Evolutionary conservation across 1,140 invertebrate genomes (phyloP), one percentile per base, ranked within the genome.

Genomic region (Arion vulgaris): DNA sequence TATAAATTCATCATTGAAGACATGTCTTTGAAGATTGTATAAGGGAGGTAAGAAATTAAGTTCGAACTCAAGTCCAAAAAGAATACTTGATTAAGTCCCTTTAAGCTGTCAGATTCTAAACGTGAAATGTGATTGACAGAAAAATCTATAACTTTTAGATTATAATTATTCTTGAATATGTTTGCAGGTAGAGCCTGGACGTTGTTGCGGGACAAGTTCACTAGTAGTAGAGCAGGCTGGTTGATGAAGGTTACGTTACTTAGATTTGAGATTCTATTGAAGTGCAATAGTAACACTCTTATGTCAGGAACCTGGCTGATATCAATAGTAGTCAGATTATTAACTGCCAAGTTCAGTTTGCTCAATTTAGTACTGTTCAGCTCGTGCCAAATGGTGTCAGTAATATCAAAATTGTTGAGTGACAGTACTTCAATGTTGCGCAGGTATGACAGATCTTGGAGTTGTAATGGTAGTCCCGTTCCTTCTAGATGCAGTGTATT

Each of bases 11-110:
- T 4, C 51, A 78, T 36, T 1, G 76, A 78, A 28, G 7, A 19
- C 15, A 78, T n/a, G 32, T 78, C 76, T 38, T 41, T 68, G 57
- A 78, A 78, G 9, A 78, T 53, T 7, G 4, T 4, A 7, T 23
- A 23, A 32, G 51, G 51, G 17, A 78, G 36, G 15, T 26, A 4
- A 28, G 15, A 26, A 9, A 78, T 5, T 2, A 39, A 1, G 36
- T 78, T 78, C 7, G 13, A 23, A 39, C 57, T 66, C 11, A 78
- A 39, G 28, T 78, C 76, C 13, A 78, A n/a, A 28, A 53, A 68
- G 5, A 78, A 38, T 7, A 78, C 15, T 36, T 78, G 5, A 23
- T 41, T 23, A 36, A 78, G 51, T 7, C 28, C 51, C 19, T 23
- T 41, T 2, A 78, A 28, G n/a, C 34, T 9, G 0, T 39, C 51